Evolutionary conservation across 2,113 vertebrate species (phyloP), one percentile per base, ranked within the genome.

Genomic region (Lycaon pictus): DNA sequence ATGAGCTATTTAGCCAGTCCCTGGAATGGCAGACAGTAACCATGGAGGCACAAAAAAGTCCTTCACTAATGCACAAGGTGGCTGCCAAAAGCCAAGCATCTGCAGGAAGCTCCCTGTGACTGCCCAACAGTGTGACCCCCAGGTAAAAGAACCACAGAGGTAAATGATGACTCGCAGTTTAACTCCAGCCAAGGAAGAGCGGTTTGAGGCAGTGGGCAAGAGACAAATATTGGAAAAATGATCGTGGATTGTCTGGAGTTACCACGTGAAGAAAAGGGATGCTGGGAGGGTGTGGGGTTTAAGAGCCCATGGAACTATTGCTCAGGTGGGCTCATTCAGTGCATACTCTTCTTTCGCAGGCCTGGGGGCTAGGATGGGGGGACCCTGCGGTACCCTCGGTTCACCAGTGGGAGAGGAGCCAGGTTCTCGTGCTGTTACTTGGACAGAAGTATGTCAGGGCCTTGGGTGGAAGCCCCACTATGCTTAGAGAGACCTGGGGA

Each of bases 251-350:
- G 56, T 37, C 43, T 72, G 48, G 22, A 37, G 25, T 12, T 80
- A 1, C 35, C 32, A 91, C 15, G n/a, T 55, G 9, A 86, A 91
- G 48, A n/a, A 89, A 79, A n/a, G 60, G 62, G 22, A 32, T 56
- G 72, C 95, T 4, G 56, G 51, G 58, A n/a, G n/a, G n/a, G n/a
- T n/a, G n/a, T n/a, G n/a, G n/a, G n/a, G n/a, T n/a, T n/a, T n/a
- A n/a, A n/a, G n/a, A n/a, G n/a, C n/a, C n/a, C n/a, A n/a, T n/a
- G n/a, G n/a, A n/a, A n/a, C n/a, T n/a, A n/a, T n/a, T n/a, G n/a
- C 19, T 32, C 6, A 22, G 13, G 15, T 1, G 1, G 35, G 72
- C 27, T 5, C 7, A 2, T 43, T 16, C 25, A 32, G 15, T 0
- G 1, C 27, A 53, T 25, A 11, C 3, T 62, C 35, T 22, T 62